phyloP scores from a whole-genome alignment of 2,797 vertebrate genomes.

The Petrocephalus schoutedeni region DNA sequence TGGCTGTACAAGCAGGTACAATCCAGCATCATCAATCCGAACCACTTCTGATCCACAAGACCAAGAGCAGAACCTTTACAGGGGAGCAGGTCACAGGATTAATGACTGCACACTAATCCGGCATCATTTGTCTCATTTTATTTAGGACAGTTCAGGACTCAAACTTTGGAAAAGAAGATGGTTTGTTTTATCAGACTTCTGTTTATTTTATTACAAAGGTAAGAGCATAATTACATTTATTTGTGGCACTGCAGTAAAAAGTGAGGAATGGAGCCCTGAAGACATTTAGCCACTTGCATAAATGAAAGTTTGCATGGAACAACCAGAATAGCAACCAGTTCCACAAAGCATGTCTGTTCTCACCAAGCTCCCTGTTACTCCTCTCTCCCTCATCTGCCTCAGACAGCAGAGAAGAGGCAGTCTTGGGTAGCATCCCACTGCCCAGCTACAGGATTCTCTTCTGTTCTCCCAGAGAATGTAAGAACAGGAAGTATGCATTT shows the following conservation, averaged over 20 bases:
- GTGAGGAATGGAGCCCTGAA: background rate
- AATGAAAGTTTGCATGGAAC: background rate
- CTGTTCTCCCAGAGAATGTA: slow-evolving; percentile 73
- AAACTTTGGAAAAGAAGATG: slow-evolving; percentile 87
- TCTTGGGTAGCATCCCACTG: slow-evolving; percentile 80
- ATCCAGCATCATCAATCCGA: background rate
- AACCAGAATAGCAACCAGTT: background rate
- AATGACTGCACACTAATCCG: background rate
- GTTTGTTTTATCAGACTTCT: slow-evolving; percentile 87
- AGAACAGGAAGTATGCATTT: slow-evolving; percentile 79
- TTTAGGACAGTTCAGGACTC: slow-evolving; percentile 79
- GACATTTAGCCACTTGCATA: background rate
- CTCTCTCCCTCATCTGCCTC: background rate
- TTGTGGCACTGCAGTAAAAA: background rate
- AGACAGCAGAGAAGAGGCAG: slow-evolving; percentile 84
- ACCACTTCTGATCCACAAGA: background rate
- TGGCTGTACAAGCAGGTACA: slow-evolving; percentile 87
- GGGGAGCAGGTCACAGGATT: background rate
- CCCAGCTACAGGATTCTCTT: slow-evolving; percentile 81
- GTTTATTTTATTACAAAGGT: slow-evolving; percentile 90
- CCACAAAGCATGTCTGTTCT: background rate
- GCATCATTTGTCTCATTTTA: slow-evolving; percentile 17
- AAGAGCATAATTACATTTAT: slow-evolving; percentile 26
- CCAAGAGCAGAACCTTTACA: background rate
- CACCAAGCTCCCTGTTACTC: background rate